phyloP scores from a whole-genome alignment of 2,113 vertebrate genomes.

The Zosterops lateralis region DNA sequence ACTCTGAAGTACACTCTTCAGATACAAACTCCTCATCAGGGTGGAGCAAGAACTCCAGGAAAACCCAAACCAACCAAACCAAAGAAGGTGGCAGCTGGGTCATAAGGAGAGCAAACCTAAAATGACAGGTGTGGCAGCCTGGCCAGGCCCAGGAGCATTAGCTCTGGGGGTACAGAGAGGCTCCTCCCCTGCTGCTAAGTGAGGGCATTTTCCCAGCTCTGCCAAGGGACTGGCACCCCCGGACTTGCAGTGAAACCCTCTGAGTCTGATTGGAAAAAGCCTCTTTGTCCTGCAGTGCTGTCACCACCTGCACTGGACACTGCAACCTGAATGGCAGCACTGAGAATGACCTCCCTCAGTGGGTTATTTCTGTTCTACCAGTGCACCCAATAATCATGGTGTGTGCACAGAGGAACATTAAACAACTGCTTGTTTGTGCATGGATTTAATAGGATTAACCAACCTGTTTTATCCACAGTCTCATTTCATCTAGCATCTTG shows the following conservation, averaged over 20 bases:
- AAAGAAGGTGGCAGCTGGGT: background rate
- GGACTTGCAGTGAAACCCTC: background rate
- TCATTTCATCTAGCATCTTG: background rate
- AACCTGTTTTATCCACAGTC: background rate
- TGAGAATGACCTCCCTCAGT: fast-evolving
- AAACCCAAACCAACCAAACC: background rate
- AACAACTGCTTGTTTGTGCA: background rate
- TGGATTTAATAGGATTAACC: background rate
- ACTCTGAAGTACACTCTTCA: background rate
- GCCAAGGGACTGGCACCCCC: background rate
- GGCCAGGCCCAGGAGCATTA: background rate
- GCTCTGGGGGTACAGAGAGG: background rate
- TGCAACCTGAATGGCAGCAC: background rate
- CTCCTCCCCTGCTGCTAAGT: background rate
- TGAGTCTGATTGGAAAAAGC: fast-evolving
- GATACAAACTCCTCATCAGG: background rate
- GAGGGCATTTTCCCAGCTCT: background rate
- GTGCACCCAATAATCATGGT: fast-evolving
- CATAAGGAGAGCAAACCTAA: background rate
- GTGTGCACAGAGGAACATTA: background rate
- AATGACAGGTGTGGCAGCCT: background rate
- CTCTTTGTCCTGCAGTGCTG: background rate
- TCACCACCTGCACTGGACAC: background rate
- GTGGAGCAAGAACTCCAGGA: background rate
- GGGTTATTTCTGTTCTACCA: background rate